Conservation (phyloP, 2,797 vertebrate genomes). For the Heterohyrax brucei region DNA sequence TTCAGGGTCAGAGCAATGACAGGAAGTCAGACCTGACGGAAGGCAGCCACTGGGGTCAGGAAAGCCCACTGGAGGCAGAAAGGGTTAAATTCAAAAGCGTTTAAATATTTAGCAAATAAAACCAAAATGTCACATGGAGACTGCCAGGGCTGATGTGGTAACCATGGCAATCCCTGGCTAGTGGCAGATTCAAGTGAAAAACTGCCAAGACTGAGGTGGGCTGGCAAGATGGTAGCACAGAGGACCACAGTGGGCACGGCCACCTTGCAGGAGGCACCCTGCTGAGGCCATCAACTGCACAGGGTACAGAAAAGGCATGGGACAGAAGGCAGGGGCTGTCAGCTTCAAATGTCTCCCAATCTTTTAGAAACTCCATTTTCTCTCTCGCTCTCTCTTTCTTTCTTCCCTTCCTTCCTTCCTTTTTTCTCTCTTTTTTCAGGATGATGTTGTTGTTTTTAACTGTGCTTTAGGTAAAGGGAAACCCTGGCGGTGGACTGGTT, state of each 20-base stretch:
- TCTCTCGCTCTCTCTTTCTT: too few relatives aligned
- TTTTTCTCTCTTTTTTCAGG: too few relatives aligned
- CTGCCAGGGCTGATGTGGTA: conserved; percentile 49
- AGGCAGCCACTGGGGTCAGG: not conserved
- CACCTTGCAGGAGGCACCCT: not conserved
- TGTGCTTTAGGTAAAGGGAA: too few relatives aligned
- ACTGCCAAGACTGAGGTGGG: not conserved
- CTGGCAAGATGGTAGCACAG: not conserved
- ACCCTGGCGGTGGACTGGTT: too few relatives aligned
- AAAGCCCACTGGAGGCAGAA: conserved; percentile 19
- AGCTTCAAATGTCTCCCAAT: not conserved
- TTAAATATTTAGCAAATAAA: conserved; percentile 81
- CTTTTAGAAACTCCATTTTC: not conserved
- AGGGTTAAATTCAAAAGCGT: conserved; percentile 58
- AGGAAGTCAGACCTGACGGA: not conserved
- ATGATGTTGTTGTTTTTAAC: too few relatives aligned
- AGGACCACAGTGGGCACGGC: not conserved
- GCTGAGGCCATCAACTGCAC: not conserved
- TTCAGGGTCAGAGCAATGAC: not conserved
- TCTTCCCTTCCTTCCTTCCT: too few relatives aligned
- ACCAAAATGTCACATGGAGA: conserved; percentile 60
- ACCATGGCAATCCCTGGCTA: conserved; percentile 67
- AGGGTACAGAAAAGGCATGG: not conserved
- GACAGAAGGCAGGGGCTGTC: not conserved
- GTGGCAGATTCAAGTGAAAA: not conserved